Conservation (phyloP, 2,113 vertebrate genomes). For the Ictidomys tridecemlineatus region DNA sequence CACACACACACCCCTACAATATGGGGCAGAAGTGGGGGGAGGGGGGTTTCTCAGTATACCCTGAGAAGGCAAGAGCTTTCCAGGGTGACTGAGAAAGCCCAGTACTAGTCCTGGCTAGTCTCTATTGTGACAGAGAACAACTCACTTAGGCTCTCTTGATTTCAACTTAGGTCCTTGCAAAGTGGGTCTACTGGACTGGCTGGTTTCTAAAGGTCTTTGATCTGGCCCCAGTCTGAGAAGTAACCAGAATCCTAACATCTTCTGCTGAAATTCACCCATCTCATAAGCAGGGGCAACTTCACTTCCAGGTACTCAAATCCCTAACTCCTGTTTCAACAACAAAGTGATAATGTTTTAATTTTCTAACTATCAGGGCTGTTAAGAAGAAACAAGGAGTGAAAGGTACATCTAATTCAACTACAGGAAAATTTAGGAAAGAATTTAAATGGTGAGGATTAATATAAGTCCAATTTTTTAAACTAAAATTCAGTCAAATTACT, state of each 20-base stretch:
- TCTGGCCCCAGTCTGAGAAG: neutral
- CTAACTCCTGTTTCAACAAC: neutral
- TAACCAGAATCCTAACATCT: neutral
- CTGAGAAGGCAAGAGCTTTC: neutral
- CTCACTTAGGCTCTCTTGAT: neutral
- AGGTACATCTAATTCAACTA: neutral
- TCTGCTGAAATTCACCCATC: neutral
- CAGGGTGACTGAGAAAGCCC: neutral
- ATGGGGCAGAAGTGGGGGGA: neutral
- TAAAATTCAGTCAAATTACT: conserved; percentile 38
- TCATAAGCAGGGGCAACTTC: neutral
- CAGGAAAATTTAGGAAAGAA: conserved; percentile 20
- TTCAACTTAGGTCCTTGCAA: neutral
- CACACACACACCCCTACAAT: neutral
- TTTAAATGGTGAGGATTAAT: neutral
- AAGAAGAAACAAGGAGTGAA: neutral
- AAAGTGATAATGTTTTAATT: neutral
- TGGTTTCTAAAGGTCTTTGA: neutral
- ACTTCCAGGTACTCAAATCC: neutral
- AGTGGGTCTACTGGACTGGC: neutral
- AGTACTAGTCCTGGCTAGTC: neutral
- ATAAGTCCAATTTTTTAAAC: neutral
- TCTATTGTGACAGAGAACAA: neutral
- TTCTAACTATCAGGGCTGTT: neutral
- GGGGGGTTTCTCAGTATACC: neutral